Evolutionary conservation across 2,888 invertebrate species (phyloP), one percentile per base, ranked within the genome.

Genomic region (Argynnis bischoffii): DNA sequence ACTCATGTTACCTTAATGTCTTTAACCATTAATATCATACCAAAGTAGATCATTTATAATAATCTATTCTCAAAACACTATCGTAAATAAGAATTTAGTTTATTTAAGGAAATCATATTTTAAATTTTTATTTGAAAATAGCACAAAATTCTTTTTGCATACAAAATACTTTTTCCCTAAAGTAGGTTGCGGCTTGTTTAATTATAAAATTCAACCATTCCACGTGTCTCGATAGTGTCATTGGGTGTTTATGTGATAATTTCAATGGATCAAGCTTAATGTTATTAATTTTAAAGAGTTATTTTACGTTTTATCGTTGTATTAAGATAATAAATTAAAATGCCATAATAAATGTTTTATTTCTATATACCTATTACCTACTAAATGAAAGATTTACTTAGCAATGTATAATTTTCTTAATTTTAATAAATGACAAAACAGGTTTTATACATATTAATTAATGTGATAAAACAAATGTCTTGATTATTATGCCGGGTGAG

Each of bases 301-400:
- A 87, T 90, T 88, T 91, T 91, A 86, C 86, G 88, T 92, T 92
- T 87, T 90, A 90, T 89, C 90, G 90, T 90, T 91, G 85, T 90
- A 88, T 87, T 88, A 90, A 87, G 86, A 83, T 86, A 86, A 88
- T 87, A 84, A 89, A 90, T 79, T 82, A 84, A 66, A 85, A 81
- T 83, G 85, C 79, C 77, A 77, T 73, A 73, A 69, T 74, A 70
- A 47, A 60, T 67, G 68, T 48, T 57, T 69, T 73, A 67, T 72
- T 77, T 70, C 69, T 72, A 74, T 72, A 57, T 26, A 46, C 31
- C 50, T 50, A 35, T 8, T 35, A 8, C 35, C 11, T 41, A 41
- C 11, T 26, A 26, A 26, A 26, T 26, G 26, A 26, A 26, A 26
- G 3, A 5, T 26, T 26, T 26, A 26, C 26, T n/a, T n/a, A n/a